Conservation (phyloP, 2,888 invertebrate genomes). For the Coecobrya sp. region DNA sequence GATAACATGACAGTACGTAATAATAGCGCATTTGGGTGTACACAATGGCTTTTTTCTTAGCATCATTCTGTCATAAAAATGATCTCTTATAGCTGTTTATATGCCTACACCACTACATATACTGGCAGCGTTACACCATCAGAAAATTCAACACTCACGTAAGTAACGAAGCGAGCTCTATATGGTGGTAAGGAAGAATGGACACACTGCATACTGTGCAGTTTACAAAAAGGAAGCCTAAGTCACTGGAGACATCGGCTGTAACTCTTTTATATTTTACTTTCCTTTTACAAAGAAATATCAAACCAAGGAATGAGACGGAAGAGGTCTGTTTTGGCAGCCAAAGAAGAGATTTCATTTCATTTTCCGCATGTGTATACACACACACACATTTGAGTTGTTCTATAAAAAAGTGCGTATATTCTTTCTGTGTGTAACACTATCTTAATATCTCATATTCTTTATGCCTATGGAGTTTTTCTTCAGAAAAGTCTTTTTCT, state of each 20-base stretch:
- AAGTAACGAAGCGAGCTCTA: not conserved
- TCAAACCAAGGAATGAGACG: not conserved
- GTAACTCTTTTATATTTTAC: constrained; percentile 57
- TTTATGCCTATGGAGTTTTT: not conserved
- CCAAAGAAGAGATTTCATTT: constrained; percentile 24
- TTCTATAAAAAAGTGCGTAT: not conserved
- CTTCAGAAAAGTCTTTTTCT: not conserved
- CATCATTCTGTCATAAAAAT: constrained; percentile 66
- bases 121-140: not conserved
- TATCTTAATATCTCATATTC: not conserved
- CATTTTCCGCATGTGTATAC: not conserved
- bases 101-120: not conserved
- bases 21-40: constrained; percentile 71
- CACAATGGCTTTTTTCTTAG: constrained; percentile 47
- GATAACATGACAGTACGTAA: constrained; percentile 61
- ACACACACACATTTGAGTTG: not conserved
- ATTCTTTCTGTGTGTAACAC: not conserved
- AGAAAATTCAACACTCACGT: not conserved
- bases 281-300: constrained; percentile 47
- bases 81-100: constrained; percentile 23
- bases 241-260: constrained; percentile 66
- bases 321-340: constrained; percentile 11
- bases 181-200: constrained; percentile 21
- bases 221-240: constrained; percentile 49
- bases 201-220: not conserved